These are phyloP conservation scores for Aspidapion aeneum DNA, from an alignment of 2,888 invertebrate genomes.

Conservation along the genomic window DNA sequence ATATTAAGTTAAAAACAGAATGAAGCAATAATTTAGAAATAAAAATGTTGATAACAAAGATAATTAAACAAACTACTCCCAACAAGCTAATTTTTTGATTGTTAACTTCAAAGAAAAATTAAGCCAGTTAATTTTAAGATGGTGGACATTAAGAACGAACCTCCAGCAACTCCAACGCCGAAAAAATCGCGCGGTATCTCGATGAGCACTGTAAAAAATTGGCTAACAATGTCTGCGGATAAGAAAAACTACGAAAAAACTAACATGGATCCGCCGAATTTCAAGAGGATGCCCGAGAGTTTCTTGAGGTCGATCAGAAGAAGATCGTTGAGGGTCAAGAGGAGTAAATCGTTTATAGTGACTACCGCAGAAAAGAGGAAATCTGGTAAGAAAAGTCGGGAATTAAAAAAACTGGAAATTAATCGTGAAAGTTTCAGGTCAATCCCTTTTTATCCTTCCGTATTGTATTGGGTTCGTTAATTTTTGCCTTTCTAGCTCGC, in stretches of 20 bases:
- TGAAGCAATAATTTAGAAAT: too few relatives aligned
- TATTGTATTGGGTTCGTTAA: too few relatives aligned
- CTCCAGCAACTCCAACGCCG: conserved; percentile 38
- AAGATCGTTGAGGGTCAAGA: conserved; percentile 68
- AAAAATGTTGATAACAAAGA: too few relatives aligned
- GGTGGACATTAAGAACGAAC: conserved; percentile 45
- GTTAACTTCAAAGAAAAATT: too few relatives aligned
- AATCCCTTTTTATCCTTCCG: too few relatives aligned
- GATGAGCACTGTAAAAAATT: conserved; percentile 72
- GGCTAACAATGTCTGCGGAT: conserved; percentile 60
- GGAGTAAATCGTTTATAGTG: conserved; percentile 71
- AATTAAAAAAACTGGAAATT: too few relatives aligned
- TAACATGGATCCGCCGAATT: conserved; percentile 50
- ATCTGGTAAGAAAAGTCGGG: conserved; percentile 69
- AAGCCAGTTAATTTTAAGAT: conserved; percentile 33
- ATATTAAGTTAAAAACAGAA: too few relatives aligned
- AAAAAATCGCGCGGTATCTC: conserved; percentile 45
- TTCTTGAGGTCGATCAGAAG: conserved; percentile 69
- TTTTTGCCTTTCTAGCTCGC: too few relatives aligned
- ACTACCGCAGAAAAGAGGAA: conserved; percentile 73
- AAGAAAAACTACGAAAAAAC: conserved; percentile 21
- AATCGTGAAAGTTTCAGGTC: too few relatives aligned
- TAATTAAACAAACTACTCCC: too few relatives aligned
- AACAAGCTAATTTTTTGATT: too few relatives aligned
- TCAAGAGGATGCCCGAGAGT: conserved; percentile 67